Percentiles rank a stretch among this genome's conserved stretches.
Conservation (phyloP, 2,113 vertebrate genomes). For the Lanius collurio region DNA sequence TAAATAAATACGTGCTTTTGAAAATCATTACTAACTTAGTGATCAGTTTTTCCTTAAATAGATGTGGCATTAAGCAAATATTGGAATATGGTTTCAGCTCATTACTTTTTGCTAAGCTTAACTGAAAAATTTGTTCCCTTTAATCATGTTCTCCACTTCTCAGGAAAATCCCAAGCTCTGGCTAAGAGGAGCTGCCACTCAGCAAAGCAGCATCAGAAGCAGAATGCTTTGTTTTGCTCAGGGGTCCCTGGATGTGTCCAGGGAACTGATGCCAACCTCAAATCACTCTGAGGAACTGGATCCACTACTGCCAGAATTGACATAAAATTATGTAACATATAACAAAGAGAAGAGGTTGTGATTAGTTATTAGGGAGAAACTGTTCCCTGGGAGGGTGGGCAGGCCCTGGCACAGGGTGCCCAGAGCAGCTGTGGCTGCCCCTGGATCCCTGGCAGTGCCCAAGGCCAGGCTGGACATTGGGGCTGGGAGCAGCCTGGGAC, state of each 20-base stretch:
- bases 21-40: neutral
- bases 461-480: neutral
- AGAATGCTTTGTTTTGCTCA: neutral
- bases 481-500: neutral
- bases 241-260: neutral
- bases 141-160: neutral
- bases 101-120: neutral
- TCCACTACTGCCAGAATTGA: neutral
- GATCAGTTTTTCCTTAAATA: neutral
- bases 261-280: neutral
- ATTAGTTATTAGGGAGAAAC: neutral
- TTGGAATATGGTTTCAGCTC: neutral
- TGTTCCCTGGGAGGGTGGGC: rapidly evolving
- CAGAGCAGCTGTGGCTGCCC: neutral
- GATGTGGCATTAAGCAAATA: neutral
- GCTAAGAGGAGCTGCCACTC: neutral
- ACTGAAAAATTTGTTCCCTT: neutral
- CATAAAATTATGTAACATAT: neutral
- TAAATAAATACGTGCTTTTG: neutral
- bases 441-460: neutral
- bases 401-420: neutral
- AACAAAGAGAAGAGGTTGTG: neutral
- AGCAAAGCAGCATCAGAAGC: neutral
- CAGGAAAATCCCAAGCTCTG: neutral
- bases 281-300: neutral